These are phyloP conservation scores for Pangasianodon gigas DNA, from an alignment of 2,113 vertebrate genomes.

Conservation along the genomic window DNA sequence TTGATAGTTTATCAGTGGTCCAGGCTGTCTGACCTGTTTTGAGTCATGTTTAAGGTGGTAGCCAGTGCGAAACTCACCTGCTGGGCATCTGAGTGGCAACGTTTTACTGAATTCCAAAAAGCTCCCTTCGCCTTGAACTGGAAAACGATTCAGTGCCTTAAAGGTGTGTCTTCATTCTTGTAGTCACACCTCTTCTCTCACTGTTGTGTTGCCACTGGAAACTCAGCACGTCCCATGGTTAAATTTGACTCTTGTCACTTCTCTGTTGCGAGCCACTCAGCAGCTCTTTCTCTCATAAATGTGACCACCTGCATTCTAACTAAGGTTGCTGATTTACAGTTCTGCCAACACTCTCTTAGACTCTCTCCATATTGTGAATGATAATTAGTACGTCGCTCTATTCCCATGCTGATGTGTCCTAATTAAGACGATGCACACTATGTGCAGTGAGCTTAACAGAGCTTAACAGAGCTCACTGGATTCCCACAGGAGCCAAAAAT, in stretches of 20 bases:
- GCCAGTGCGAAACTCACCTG: conserved; percentile 1
- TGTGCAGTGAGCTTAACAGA: conserved; percentile 52
- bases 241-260: neutral
- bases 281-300: neutral
- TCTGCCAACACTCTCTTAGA: neutral
- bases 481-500: neutral
- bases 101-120: conserved; percentile 37
- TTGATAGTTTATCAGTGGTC: neutral
- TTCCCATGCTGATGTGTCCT: conserved; percentile 43
- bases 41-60: conserved; percentile 1
- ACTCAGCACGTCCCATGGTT: conserved; percentile 4
- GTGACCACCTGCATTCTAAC: neutral
- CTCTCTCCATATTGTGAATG: no score
- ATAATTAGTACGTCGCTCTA: neutral
- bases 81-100: neutral
- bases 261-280: neutral
- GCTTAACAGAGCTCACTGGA: conserved; percentile 54
- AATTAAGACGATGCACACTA: conserved; percentile 53
- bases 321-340: neutral
- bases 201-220: conserved; percentile 32
- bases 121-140: conserved; percentile 49
- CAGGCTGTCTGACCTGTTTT: conserved; percentile 67
- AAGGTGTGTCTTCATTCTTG: conserved; percentile 31
- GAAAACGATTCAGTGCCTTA: conserved; percentile 3
- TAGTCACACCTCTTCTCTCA: conserved; percentile 11